phyloP scores from a whole-genome alignment of 1,140 invertebrate genomes.

The Aphidius ervi region DNA sequence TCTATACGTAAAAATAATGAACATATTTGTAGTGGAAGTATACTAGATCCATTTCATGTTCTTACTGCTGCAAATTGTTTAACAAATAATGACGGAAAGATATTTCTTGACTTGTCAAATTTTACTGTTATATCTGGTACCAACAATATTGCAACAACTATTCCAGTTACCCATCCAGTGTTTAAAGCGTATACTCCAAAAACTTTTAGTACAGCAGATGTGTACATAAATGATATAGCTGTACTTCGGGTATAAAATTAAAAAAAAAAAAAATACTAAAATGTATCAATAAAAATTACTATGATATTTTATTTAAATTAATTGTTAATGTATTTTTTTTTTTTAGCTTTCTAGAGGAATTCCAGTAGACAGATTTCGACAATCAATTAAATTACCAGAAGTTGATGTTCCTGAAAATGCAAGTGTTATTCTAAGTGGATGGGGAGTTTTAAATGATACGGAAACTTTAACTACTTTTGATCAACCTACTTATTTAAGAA shows the following conservation, averaged over 20 bases:
- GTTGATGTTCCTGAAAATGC: neutral
- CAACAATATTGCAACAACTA: too few relatives aligned
- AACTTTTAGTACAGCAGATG: too few relatives aligned
- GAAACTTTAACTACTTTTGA: too few relatives aligned
- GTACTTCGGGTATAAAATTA: too few relatives aligned
- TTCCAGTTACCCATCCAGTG: too few relatives aligned
- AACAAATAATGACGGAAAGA: neutral
- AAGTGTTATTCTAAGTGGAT: neutral
- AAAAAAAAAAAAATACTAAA: too few relatives aligned
- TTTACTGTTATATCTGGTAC: too few relatives aligned
- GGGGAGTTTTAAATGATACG: neutral
- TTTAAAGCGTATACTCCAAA: too few relatives aligned
- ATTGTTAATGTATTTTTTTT: neutral
- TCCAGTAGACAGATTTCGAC: neutral
- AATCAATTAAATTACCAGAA: neutral
- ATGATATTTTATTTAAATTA: neutral
- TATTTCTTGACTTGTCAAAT: too few relatives aligned
- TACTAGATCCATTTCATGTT: conserved; percentile 5
- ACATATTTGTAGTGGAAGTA: conserved; percentile 2
- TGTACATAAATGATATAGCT: too few relatives aligned
- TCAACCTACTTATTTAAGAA: too few relatives aligned
- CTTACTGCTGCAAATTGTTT: conserved; percentile 1
- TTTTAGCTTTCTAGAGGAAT: neutral
- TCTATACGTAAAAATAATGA: neutral
- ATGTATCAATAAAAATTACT: too few relatives aligned